Evolutionary conservation across 2,888 invertebrate genomes (phyloP), one percentile per base, ranked within the genome.

Genomic region (Spilosoma lubricipeda): DNA sequence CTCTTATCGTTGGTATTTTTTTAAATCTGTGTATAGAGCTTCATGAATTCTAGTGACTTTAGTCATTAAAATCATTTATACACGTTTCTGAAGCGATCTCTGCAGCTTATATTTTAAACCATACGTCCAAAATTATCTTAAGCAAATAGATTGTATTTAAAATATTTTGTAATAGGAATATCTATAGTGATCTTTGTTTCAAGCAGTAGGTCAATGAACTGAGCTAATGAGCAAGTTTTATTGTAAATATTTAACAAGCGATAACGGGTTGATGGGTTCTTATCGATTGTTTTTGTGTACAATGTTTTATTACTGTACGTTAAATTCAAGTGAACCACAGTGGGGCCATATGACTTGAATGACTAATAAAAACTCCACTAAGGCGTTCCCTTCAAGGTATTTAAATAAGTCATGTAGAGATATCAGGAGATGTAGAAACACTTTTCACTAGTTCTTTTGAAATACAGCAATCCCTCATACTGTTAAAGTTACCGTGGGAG

Each of bases 141-240:
- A 86, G 87, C 87, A 92, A 92, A 92, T 91, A 91, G 77, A 81
- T 73, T 67, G 71, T 78, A 79, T 85, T 80, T 82, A 64, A 87
- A 89, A 87, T 89, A 88, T 88, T 90, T 91, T 89, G 88, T 90
- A 85, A 88, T 87, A 78, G 75, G 82, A 87, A 90, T 91, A 88
- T 82, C 79, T 84, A 88, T 88, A 88, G 89, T 90, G 90, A 89
- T 90, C 90, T 87, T 78, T 86, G 80, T 84, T 80, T 39, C 79
- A 80, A 80, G 78, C 72, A 64, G 64, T 74, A 75, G 80, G 77
- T 65, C 77, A 78, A 76, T 66, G 78, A 82, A 79, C 80, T 73
- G 64, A n/a, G 56, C 75, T 82, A 82, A 83, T 85, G 82, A 81
- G 74, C 72, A 66, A 72, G 72, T 75, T 75, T 71, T 78, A 74